Evolutionary conservation across 2,113 vertebrate species (phyloP), one percentile per base, ranked within the genome.

Genomic region (Indicator maculatus): DNA sequence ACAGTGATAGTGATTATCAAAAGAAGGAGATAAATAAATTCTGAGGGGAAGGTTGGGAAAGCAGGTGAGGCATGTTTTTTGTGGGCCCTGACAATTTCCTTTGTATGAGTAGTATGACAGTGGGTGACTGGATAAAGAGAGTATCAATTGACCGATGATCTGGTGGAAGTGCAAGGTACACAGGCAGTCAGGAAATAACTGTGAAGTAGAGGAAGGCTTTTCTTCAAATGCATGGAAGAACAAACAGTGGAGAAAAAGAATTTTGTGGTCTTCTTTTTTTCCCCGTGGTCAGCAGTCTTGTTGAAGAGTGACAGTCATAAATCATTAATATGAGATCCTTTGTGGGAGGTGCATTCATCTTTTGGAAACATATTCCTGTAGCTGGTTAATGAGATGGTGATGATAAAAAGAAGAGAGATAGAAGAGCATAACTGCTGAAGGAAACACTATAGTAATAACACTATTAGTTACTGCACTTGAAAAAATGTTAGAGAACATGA

Each of bases 1-100:
- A 69, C 86, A 93, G 80, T n/a, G 73, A 90, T 86, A 88, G 72
- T 28, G 16, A 83, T 95, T 76, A 93, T 89, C 86, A 96, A 91
- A 91, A 91, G 93, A 81, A 64, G 16, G 66, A 33, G 60, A 61
- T 70, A 90, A 69, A 73, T 41, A 50, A 90, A 59, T 63, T 44
- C 24, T 81, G 80, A 93, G 64, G 50, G 53, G 87, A 69, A 83
- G 85, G 38, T 27, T 88, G 56, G 75, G 71, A 83, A 80, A 88
- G 65, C 85, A 89, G 89, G 33, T 83, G 78, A 93, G 45, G 75
- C 39, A 52, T 66, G 41, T 58, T 90, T 44, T 65, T 64, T 74
- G 39, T 73, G 72, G 60, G 64, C 83, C 85, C 64, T 88, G 72
- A 56, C 64, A 60, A 4, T 93, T 94, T 91, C 93, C 79, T 87